phyloP scores from a whole-genome alignment of 2,113 vertebrate genomes.

The Cnemophilus loriae region DNA sequence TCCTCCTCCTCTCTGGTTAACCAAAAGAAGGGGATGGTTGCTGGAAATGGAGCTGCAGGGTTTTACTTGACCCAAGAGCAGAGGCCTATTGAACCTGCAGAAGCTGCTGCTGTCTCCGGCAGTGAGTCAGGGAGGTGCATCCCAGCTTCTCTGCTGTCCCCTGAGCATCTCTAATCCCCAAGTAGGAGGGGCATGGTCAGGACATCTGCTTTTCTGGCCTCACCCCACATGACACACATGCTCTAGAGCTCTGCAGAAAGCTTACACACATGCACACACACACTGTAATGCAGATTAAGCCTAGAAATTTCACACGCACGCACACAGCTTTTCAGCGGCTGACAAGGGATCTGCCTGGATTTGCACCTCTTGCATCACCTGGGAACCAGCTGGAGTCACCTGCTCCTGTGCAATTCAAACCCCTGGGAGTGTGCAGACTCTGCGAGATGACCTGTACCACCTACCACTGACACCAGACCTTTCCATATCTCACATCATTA shows the following conservation, averaged over 20 bases:
- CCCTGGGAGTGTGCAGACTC: not conserved
- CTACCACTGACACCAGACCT: not conserved
- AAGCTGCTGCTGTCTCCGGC: not conserved
- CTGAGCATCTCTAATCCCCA: not conserved
- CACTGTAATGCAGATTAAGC: not conserved
- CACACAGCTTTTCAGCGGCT: not conserved
- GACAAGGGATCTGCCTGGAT: not conserved
- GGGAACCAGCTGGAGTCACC: not conserved
- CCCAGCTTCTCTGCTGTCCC: not conserved
- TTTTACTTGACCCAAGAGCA: not conserved
- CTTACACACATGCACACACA: not conserved
- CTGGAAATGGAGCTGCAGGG: not conserved
- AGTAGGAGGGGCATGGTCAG: conserved; percentile 27
- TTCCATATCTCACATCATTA: not conserved
- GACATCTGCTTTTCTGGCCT: conserved; percentile 23
- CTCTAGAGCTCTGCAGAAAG: conserved; percentile 14
- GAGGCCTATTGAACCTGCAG: not conserved
- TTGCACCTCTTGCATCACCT: not conserved
- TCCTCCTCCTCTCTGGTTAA: conserved; percentile 32
- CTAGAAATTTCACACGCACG: not conserved
- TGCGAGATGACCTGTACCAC: not conserved
- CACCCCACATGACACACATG: not conserved
- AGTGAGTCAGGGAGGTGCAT: not conserved
- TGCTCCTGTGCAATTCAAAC: not conserved
- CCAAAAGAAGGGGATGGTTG: not conserved